These are phyloP conservation scores for Dolichallabes microphthalmus DNA, from an alignment of 2,113 vertebrate genomes.

Conservation along the genomic window DNA sequence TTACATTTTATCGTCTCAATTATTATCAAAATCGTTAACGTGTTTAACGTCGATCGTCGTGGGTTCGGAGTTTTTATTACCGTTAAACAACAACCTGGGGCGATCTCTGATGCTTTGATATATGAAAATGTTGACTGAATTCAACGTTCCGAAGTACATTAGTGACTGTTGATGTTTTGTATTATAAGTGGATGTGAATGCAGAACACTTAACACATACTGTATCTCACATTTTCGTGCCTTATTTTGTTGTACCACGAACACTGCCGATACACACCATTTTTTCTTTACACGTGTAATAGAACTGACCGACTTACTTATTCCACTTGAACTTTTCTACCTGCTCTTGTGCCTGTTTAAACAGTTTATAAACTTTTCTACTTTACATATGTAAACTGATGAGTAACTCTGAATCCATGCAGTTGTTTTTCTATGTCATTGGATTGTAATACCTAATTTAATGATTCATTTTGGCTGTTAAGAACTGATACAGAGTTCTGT, in stretches of 20 bases:
- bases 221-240: conserved; percentile 12
- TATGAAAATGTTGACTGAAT: not conserved
- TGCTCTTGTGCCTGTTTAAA: conserved; percentile 11
- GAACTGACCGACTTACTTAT: not conserved
- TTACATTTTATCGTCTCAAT: not conserved
- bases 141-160: not conserved
- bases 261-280: not conserved
- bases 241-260: conserved; percentile 20
- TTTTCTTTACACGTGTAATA: not conserved
- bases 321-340: not conserved
- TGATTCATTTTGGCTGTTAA: not conserved
- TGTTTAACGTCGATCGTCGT: not conserved
- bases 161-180: not conserved
- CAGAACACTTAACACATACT: not conserved
- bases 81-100: too few relatives aligned
- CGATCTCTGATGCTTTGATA: not conserved
- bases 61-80: not conserved
- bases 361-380: conserved; percentile 27
- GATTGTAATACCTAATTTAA: conserved; percentile 28
- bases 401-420: not conserved
- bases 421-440: conserved; percentile 6
- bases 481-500: not conserved
- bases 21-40: not conserved
- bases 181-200: not conserved
- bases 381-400: conserved; percentile 2